Base-by-base conservation (phyloP, 2,113 vertebrate genomes). In the Arenaria interpres region DNA sequence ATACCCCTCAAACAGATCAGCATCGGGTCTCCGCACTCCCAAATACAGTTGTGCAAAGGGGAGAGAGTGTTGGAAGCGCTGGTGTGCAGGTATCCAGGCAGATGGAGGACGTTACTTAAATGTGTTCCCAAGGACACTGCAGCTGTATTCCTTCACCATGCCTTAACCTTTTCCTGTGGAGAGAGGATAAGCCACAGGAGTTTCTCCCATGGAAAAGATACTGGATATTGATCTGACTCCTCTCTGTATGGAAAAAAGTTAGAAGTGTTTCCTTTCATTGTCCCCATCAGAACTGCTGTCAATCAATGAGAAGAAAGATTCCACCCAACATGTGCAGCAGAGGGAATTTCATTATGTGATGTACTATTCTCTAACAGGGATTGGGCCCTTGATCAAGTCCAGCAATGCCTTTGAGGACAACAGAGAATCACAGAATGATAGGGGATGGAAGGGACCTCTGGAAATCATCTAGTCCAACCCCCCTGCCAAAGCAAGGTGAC, bases 11-110 rank as follows among this genome's bases (percentile, higher is more conserved):
- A 73, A 33, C 7, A 54, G 15, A 33, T 74, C 20, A 74, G 24
- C 74, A 57, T 0, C 0, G 32, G 5, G 14, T 35, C 27, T 66
- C 43, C 3, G 3, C 32, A 23, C 45, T 50, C 39, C 39, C 39
- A 56, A 43, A 76, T 3, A 27, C 1, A 2, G 20, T 25, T 77
- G 85, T 30, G 17, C 4, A 79, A 69, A 81, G 54, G 20, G 6
- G 27, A 66, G 15, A 56, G n/a, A 30, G 9, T 3, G 8, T 13
- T 69, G 45, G 7, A 76, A 50, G 28, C 1, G 2, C 48, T 76
- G 39, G 51, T 20, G 9, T 51, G n/a, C 32, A 75, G 59, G 33
- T 56, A 39, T 14, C 53, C 24, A 14, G 30, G 41, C 62, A 73
- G 7, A 23, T 69, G 50, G 39, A 74, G 35, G 28, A 45, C 0